These are phyloP conservation scores for Diadophis punctatus DNA, from an alignment of 2,113 vertebrate species.

Conservation along the genomic window DNA sequence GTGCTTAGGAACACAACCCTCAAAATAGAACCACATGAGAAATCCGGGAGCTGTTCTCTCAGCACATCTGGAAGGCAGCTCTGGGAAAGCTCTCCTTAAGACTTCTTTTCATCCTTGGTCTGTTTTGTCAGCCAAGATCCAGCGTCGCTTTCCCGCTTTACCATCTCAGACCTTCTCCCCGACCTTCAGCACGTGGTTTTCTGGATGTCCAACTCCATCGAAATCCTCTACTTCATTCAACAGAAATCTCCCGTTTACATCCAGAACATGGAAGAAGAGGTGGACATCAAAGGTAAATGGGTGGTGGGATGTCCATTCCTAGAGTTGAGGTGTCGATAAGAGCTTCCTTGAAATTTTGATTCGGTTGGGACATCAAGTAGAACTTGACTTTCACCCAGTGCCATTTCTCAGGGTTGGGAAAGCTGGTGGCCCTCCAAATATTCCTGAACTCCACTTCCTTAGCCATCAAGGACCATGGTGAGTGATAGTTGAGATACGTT, in stretches of 20 bases:
- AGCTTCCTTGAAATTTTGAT: too few species aligned
- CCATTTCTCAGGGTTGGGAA: not conserved
- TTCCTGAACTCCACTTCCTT: not conserved
- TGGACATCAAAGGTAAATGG: constrained; percentile 75
- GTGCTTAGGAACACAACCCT: not conserved
- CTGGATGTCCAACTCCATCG: constrained; percentile 96
- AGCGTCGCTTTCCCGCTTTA: constrained; percentile 73
- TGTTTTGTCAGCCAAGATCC: constrained; percentile 83
- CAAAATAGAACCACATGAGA: not conserved
- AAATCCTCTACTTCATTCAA: constrained; percentile 93
- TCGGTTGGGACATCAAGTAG: too few species aligned
- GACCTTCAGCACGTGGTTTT: constrained; percentile 91
- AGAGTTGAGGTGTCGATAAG: not conserved
- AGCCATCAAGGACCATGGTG: too few species aligned
- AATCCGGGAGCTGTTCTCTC: not conserved
- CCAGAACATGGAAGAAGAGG: constrained; percentile 85
- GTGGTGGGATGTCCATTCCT: too few species aligned
- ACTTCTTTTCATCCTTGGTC: not conserved
- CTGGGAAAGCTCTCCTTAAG: not conserved
- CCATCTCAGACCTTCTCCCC: constrained; percentile 83
- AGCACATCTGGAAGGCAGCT: not conserved
- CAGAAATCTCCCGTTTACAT: constrained; percentile 88
- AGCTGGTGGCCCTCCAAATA: not conserved
- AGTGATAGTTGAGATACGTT: too few species aligned
- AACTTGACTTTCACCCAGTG: not conserved